Conservation (phyloP, 2,888 invertebrate species). For the Drosophila leonis region DNA sequence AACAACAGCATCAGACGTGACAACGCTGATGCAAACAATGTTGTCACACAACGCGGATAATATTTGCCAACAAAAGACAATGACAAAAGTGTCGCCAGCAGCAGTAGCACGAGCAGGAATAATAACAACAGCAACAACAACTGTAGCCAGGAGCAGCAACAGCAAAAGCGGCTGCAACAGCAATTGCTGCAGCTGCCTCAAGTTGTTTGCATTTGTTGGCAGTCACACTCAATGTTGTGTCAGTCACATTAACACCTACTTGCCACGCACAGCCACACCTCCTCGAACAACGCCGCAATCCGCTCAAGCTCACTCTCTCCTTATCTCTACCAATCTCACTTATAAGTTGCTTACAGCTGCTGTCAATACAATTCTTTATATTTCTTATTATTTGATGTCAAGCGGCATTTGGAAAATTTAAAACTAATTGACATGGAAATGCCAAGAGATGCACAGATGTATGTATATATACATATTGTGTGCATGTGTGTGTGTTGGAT, state of each 20-base stretch:
- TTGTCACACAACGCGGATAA: conserved; percentile 38
- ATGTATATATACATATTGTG: conserved; percentile 3
- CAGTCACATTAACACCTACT: conserved; percentile 46
- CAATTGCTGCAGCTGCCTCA: conserved; percentile 46
- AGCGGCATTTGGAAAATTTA: conserved; percentile 56
- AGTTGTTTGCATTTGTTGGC: conserved; percentile 58
- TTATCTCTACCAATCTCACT: background rate
- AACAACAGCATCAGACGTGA: conserved; percentile 13
- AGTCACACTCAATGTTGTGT: conserved; percentile 46
- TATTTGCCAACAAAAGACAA: conserved; percentile 53
- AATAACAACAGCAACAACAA: background rate
- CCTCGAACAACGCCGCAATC: background rate
- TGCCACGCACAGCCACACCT: background rate
- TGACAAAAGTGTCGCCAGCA: conserved; percentile 30
- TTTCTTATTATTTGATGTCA: conserved; percentile 58
- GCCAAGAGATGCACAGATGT: conserved; percentile 16
- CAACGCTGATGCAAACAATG: conserved; percentile 27
- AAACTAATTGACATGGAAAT: conserved; percentile 77
- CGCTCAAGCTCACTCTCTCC: background rate
- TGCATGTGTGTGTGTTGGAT: conserved; percentile 11
- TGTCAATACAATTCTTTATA: conserved; percentile 49
- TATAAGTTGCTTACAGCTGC: conserved; percentile 11
- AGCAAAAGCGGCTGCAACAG: conserved; percentile 3
- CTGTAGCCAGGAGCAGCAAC: conserved; percentile 2
- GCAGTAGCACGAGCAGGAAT: background rate